Evolutionary conservation across 2,888 invertebrate species (phyloP).

Genomic region (Caenorhabditis angaria): DNA sequence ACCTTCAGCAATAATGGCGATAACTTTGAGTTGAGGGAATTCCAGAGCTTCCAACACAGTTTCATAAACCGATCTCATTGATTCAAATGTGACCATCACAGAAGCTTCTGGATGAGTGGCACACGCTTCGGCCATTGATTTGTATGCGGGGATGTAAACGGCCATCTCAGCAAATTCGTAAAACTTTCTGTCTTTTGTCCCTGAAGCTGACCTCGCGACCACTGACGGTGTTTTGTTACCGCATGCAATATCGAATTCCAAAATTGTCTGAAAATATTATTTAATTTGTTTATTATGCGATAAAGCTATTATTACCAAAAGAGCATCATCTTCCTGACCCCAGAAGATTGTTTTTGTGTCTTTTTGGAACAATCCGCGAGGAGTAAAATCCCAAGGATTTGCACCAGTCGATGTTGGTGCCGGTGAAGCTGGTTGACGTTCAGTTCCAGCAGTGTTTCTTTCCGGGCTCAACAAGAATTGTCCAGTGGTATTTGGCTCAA

Average conservation of each 20-base stretch:
- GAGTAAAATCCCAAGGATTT: too few species aligned
- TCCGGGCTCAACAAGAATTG: slow-evolving; percentile 82
- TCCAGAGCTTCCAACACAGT: slow-evolving; percentile 92
- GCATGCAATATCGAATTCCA: slow-evolving; percentile 94
- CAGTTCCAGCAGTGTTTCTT: slow-evolving; percentile 59
- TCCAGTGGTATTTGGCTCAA: slow-evolving; percentile 83
- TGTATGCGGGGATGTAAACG: slow-evolving; percentile 81
- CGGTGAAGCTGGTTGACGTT: slow-evolving; percentile 36
- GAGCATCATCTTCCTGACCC: slow-evolving; percentile 98
- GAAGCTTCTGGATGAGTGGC: slow-evolving; percentile 92
- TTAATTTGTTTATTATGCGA: too few species aligned
- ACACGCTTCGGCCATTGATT: slow-evolving; percentile 95
- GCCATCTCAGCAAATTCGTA: slow-evolving; percentile 97
- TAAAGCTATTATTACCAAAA: too few species aligned
- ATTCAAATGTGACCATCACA: slow-evolving; percentile 94
- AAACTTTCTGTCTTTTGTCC: slow-evolving; percentile 98
- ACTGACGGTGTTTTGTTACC: slow-evolving; percentile 85
- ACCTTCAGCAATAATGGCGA: slow-evolving; percentile 98
- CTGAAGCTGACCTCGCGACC: slow-evolving; percentile 94
- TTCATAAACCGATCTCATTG: slow-evolving; percentile 94
- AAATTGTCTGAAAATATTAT: slow-evolving; percentile 81
- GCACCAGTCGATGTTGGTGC: slow-evolving; percentile 5
- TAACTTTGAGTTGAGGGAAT: slow-evolving; percentile 85
- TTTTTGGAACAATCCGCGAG: slow-evolving; percentile 63
- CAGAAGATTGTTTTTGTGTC: slow-evolving; percentile 84